These are phyloP conservation scores for Pangasianodon gigas DNA, from an alignment of 2,113 vertebrate genomes.

Conservation along the genomic window DNA sequence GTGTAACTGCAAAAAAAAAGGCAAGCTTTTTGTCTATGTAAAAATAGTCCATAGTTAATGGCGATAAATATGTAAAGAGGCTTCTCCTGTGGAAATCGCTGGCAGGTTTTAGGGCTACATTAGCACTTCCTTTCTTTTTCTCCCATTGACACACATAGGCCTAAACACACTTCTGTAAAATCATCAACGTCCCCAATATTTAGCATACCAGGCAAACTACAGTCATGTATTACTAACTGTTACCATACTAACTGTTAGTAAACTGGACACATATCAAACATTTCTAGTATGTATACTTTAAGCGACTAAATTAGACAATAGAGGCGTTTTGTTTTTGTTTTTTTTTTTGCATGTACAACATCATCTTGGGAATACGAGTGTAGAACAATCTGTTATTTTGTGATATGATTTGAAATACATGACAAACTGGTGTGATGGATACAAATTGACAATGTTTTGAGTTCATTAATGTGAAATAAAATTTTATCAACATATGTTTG, in stretches of 20 bases:
- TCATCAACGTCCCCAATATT: background rate
- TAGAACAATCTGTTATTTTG: too few species aligned
- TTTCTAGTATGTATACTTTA: background rate
- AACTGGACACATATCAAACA: background rate
- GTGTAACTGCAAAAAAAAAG: background rate
- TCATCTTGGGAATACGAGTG: too few species aligned
- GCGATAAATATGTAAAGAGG: background rate
- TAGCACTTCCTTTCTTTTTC: background rate
- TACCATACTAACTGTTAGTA: background rate
- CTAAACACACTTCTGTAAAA: background rate
- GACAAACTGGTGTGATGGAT: too few species aligned
- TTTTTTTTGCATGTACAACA: too few species aligned
- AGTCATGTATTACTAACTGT: background rate
- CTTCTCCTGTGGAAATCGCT: background rate
- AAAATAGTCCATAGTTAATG: background rate
- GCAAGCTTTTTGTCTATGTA: background rate
- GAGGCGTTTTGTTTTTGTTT: too few species aligned
- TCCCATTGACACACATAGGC: background rate
- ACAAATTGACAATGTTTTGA: too few species aligned
- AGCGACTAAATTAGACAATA: too few species aligned
- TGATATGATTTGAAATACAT: too few species aligned
- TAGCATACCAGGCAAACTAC: background rate
- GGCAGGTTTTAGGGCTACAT: background rate
- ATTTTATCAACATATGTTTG: background rate
- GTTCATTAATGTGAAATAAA: too few species aligned